A percentile compares a stretch with the other conserved stretches of the same genome.
Evolutionary conservation across 2,797 vertebrate genomes (phyloP).

Genomic region (Alcedo atthis): DNA sequence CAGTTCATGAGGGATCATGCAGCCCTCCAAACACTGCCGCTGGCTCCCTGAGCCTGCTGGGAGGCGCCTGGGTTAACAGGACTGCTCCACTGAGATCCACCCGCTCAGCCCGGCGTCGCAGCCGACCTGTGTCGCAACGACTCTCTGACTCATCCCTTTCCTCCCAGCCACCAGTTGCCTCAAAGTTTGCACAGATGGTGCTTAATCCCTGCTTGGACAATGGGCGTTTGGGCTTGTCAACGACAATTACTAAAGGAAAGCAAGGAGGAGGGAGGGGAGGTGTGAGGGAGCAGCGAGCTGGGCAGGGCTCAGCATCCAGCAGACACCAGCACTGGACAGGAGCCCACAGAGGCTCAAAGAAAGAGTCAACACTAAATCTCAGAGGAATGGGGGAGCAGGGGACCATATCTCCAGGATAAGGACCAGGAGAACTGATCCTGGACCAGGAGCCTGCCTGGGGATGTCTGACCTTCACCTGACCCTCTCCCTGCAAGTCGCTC

Average conservation of each 20-base stretch:
- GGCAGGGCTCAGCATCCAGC: neutral
- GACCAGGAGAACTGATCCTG: too few species aligned
- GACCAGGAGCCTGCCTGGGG: neutral
- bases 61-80: slow-evolving; percentile 1
- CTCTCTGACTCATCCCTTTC: slow-evolving; percentile 56
- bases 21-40: neutral
- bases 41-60: neutral
- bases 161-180: slow-evolving; percentile 41
- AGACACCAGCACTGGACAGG: neutral
- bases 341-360: neutral
- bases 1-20: neutral
- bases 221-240: neutral
- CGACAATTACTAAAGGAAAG: neutral
- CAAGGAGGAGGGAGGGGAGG: neutral
- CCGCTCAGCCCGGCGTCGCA: neutral
- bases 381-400: neutral
- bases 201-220: slow-evolving; percentile 56
- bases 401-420: neutral
- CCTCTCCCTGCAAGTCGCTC: too few species aligned
- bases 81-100: neutral
- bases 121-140: slow-evolving; percentile 1
- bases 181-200: slow-evolving; percentile 70
- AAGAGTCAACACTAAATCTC: neutral
- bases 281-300: neutral
- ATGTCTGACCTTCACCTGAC: neutral